Percentiles rank a stretch among this genome's conserved stretches.
Evolutionary conservation across 2,113 vertebrate genomes (phyloP).

Genomic region (Orycteropus afer): DNA sequence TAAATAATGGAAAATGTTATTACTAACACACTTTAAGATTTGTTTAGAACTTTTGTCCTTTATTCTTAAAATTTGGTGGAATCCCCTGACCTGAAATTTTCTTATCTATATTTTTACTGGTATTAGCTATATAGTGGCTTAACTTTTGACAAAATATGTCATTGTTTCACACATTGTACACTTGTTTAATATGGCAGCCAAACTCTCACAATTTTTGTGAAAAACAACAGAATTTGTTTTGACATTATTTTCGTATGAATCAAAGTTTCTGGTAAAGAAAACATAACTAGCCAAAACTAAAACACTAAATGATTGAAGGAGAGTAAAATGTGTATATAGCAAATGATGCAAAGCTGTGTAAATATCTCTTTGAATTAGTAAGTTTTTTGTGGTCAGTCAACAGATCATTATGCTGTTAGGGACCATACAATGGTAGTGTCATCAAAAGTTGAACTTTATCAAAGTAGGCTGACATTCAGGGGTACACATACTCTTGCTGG

Average conservation of each 20-base stretch:
- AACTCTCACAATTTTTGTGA: conserved; percentile 15
- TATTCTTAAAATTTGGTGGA: background rate
- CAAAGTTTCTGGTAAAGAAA: conserved; percentile 25
- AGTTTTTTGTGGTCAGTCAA: background rate
- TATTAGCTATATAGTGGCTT: background rate
- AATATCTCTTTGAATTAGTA: background rate
- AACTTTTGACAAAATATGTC: background rate
- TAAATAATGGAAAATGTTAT: background rate
- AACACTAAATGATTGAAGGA: background rate
- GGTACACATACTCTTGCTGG: background rate
- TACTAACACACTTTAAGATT: background rate
- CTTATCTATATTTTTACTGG: background rate
- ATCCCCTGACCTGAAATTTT: background rate
- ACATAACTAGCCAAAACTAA: background rate
- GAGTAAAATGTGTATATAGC: background rate
- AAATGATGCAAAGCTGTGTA: background rate
- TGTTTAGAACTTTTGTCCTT: conserved; percentile 4
- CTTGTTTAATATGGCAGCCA: background rate
- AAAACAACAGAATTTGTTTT: conserved; percentile 57
- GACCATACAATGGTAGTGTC: background rate
- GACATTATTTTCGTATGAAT: conserved; percentile 55
- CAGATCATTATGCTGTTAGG: background rate
- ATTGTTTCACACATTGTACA: conserved; percentile 20
- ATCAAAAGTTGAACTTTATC: background rate
- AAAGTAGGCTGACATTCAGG: background rate